Evolutionary conservation across 2,888 invertebrate genomes (phyloP).

Genomic region (Rhyacophila evoluta): DNA sequence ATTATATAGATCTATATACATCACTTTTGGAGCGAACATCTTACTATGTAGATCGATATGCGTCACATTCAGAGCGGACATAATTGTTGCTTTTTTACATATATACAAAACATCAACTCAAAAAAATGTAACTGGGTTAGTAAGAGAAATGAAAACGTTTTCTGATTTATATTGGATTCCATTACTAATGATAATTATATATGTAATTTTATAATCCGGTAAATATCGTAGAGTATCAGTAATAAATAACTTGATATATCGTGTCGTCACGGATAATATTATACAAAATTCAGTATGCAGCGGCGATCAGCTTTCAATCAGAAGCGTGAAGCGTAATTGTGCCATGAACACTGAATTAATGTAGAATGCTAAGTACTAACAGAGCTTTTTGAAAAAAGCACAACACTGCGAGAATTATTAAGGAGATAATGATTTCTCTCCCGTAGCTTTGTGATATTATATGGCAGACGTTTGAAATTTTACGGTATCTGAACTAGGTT

Average conservation of each 20-base stretch:
- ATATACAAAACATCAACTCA: no score
- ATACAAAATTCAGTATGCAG: neutral
- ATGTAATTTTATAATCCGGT: neutral
- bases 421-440: neutral
- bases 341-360: neutral
- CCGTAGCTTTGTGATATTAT: neutral
- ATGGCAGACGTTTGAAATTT: neutral
- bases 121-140: no score
- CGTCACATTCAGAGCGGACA: no score
- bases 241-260: neutral
- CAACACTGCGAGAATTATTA: neutral
- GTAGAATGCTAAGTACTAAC: no score
- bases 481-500: no score
- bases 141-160: no score
- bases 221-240: neutral
- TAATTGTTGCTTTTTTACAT: no score
- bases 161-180: no score
- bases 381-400: neutral
- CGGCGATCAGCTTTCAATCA: neutral
- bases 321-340: slow-evolving; percentile 7
- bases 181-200: no score
- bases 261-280: neutral
- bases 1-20: no score
- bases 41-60: no score
- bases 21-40: no score